Percentiles rank a stretch among this genome's conserved stretches.
These are phyloP conservation scores for Camelus bactrianus DNA, from an alignment of 2,113 vertebrate species.

Conservation along the genomic window DNA sequence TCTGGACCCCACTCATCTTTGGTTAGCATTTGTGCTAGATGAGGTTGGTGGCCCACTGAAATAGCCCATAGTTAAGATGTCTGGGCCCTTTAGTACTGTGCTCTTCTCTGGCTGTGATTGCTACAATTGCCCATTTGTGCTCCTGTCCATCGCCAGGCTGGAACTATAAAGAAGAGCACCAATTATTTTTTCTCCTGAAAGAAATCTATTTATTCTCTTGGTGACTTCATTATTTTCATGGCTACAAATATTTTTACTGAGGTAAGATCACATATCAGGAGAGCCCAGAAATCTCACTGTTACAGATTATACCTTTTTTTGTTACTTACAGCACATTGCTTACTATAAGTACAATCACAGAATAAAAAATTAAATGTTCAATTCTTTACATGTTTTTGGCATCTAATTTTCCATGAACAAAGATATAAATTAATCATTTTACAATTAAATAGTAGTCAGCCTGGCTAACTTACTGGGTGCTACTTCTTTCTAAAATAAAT, in stretches of 20 bases:
- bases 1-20: not conserved
- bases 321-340: not conserved
- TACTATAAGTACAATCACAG: not conserved
- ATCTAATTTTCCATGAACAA: not conserved
- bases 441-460: not conserved
- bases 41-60: not conserved
- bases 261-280: not conserved
- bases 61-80: not conserved
- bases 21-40: not conserved
- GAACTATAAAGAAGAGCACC: not conserved
- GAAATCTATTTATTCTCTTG: not conserved
- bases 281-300: not conserved
- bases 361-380: not conserved
- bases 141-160: not conserved
- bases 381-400: not conserved
- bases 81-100: not conserved
- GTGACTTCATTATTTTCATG: not conserved
- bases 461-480: not conserved
- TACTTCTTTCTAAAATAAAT: not conserved
- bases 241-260: not conserved
- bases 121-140: not conserved
- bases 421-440: not conserved
- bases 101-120: not conserved
- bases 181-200: not conserved
- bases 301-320: not conserved